Evolutionary conservation across 1,140 invertebrate species (phyloP), one percentile per base, ranked within the genome.

Genomic region (Nasonia vitripennis): DNA sequence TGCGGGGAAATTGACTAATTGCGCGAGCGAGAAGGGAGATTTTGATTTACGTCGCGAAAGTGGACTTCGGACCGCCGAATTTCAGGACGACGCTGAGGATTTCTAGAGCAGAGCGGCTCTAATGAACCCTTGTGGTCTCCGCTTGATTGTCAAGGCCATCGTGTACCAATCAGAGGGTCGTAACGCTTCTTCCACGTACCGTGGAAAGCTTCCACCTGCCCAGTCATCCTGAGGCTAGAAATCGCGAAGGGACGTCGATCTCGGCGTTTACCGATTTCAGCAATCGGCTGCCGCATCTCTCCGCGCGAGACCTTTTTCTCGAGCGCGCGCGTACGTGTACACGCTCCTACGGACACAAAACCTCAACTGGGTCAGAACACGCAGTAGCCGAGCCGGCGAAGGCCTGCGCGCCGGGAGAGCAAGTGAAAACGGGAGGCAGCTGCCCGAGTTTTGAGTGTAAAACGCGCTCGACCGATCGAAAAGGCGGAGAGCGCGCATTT

Each of bases 401-500:
- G 70, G 78, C 62, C 34, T 48, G 82, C 9, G 82, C 11, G 62
- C 6, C 4, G 67, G 14, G 48, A 83, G 74, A 78, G 83, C 78
- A 85, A 87, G 86, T 87, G 86, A 87, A 87, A 87, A 87, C 74
- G 67, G 86, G 82, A 87, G 86, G 45, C 83, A 31, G 23, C 45
- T 81, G 85, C 68, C 78, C 81, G 85, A 83, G 77, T 86, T 86
- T 83, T 83, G n/a, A 81, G 62, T 73, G 55, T 78, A 78, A 79
- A 86, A 86, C 68, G 68, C 75, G 71, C 81, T 78, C 80, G 62
- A 73, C 17, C 80, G 75, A 77, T 83, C 73, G 27, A 83, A 83
- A 79, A 82, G 78, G 34, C 51, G 10, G 20, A 23, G 67, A 23
- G 68, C 34, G 17, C 20, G 7, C 31, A 62, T 74, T 75, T 11